Evolutionary conservation across 1,140 invertebrate species (phyloP), one percentile per base, ranked within the genome.

Genomic region (Drosophila tristis): DNA sequence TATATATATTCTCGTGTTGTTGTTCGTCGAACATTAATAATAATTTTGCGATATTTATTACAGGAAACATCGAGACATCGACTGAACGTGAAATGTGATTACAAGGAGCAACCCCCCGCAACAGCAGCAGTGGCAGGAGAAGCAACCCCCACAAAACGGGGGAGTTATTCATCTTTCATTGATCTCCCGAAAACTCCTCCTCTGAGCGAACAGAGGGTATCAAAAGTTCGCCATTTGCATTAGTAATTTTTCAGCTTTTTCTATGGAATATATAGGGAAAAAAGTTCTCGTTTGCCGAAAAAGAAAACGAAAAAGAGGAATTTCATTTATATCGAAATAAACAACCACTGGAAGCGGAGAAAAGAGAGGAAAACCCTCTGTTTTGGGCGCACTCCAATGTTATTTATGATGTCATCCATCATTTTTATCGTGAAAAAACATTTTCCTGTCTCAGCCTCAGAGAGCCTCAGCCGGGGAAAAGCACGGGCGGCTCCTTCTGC

Each of bases 341-440:
- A 91, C 90, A 91, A 91, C 80, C 90, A 91, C 86, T 87, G 80
- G 82, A 82, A 39, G 35, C 23, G 23, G 23, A 7, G 26, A 7
- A 29, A 29, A 7, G 26, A 29, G 26, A 29, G 35, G 35, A 39
- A 39, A 91, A 82, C 82, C 82, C 80, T 90, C 86, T 80, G 82
- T 85, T 87, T 74, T 74, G 74, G 86, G 81, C 85, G 89, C 90
- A 91, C 82, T 90, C 80, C 80, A 90, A 81, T 74, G 80, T 91
- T 91, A 91, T 91, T 91, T 91, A 91, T 90, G 90, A 90, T 90
- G 78, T 91, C 90, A 91, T 91, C 75, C 90, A 91, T 91, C 90
- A 91, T 91, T 91, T 91, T 91, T 91, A 91, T 91, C 90, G 90
- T 89, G 77, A 91, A 91, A 91, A 87, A 90, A 91, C 86, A 86